Evolutionary conservation across 2,113 vertebrate species (phyloP), one percentile per base, ranked within the genome.

Genomic region (Meleagris gallopavo): DNA sequence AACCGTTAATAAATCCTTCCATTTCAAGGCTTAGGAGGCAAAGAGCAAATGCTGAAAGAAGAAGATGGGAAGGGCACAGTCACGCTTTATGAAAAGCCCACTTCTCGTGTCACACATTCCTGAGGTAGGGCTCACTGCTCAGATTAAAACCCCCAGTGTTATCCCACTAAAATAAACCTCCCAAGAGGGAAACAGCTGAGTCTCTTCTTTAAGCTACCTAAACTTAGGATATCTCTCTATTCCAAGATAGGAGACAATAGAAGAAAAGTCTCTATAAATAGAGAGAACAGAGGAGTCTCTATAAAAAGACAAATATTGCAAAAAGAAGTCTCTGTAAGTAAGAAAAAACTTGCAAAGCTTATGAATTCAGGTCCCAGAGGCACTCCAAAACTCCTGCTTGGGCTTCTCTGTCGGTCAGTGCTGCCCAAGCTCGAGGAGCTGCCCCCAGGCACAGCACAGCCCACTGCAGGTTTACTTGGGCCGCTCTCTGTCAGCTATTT

Each of bases 1-100:
- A 96, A 92, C 64, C 5, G 0, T 70, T 94, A 62, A 91, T 89
- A 94, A 89, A 78, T 90, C 94, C 87, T 78, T 79, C 80, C 67
- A 87, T 90, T 93, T 94, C 90, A 89, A 88, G 80, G 83, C 80
- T 88, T 83, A 91, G 80, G 77, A 96, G 88, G 90, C 91, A 96
- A 96, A 96, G 86, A 79, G 93, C 77, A 92, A 94, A 77, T 43
- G 45, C 38, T 93, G 82, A 93, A 94, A 97, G 67, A 80, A 90
- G 41, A 76, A 81, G 77, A 96, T 73, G 73, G 64, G 78, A 96
- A 94, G 90, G 84, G 81, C 86, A 86, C 0, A 3, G 58, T 36
- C 57, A 62, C 0, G 6, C 60, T 91, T 81, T 64, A 29, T n/a
- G 62, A 5, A 10, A 69, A 83, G 64, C 34, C 52, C 65, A 48